These are phyloP conservation scores for Rapana venosa DNA, from an alignment of 2,888 invertebrate species.

Conservation along the genomic window DNA sequence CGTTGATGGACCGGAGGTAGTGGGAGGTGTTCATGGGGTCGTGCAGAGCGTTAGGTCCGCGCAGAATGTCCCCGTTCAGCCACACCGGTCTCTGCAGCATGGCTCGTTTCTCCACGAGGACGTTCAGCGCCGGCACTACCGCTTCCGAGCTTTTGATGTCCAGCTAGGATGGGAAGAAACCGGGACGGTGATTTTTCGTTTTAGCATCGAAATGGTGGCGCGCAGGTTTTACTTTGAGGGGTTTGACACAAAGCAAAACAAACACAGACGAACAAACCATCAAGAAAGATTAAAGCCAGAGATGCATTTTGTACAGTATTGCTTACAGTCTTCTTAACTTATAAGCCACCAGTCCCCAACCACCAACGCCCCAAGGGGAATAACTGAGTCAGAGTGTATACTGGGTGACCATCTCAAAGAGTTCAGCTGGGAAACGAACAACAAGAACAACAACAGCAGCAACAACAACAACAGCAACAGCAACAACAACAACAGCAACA, in stretches of 20 bases:
- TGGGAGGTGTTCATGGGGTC: constrained; percentile 83
- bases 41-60: constrained; percentile 84
- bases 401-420: too few relatives aligned
- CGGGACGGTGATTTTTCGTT: background rate
- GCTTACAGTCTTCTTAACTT: too few relatives aligned
- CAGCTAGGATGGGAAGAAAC: constrained; percentile 77
- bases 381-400: too few relatives aligned
- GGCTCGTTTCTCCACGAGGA: constrained; percentile 58
- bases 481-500: background rate
- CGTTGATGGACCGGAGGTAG: constrained; percentile 83
- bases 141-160: constrained; percentile 91
- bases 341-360: too few relatives aligned
- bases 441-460: background rate
- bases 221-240: too few relatives aligned
- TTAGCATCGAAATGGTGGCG: background rate
- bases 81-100: constrained; percentile 83
- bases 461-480: background rate
- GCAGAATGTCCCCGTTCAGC: constrained; percentile 92
- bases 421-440: background rate
- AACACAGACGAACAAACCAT: too few relatives aligned
- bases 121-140: constrained; percentile 77
- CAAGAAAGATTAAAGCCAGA: too few relatives aligned
- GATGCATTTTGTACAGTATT: too few relatives aligned
- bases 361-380: too few relatives aligned
- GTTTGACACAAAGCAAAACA: too few relatives aligned